These are phyloP conservation scores for Pseudorectes ferrugineus DNA, from an alignment of 2,113 vertebrate species.

Conservation along the genomic window DNA sequence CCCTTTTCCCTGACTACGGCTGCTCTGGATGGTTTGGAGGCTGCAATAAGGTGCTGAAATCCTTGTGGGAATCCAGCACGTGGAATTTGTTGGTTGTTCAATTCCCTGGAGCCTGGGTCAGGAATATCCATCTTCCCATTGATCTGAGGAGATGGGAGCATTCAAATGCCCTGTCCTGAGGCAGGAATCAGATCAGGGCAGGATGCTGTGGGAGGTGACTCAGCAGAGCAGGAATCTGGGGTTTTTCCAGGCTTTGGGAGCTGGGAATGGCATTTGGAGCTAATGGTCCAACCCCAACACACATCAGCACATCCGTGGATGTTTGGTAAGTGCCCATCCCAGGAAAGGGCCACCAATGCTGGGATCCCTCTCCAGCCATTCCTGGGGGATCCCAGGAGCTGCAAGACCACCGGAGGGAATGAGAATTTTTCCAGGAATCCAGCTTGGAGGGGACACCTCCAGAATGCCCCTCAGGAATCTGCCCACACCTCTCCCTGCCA, in stretches of 20 bases:
- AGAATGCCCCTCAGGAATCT: background rate
- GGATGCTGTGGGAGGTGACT: background rate
- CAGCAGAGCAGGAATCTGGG: background rate
- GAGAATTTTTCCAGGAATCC: background rate
- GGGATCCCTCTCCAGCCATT: background rate
- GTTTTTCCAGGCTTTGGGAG: background rate
- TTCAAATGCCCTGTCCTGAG: background rate
- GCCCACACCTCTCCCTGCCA: background rate
- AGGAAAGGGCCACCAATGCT: background rate
- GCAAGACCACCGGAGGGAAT: rapidly evolving
- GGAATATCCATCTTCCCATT: background rate
- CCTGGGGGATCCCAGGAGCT: background rate
- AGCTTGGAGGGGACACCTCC: background rate
- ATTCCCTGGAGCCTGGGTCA: background rate
- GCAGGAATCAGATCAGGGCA: no score
- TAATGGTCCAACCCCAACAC: background rate
- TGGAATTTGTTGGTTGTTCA: background rate
- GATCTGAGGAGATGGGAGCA: background rate
- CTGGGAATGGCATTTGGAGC: background rate
- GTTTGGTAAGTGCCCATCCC: background rate
- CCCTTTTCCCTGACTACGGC: background rate
- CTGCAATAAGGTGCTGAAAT: background rate
- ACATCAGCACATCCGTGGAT: background rate
- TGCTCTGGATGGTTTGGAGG: background rate
- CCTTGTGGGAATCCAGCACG: rapidly evolving